phyloP scores from a whole-genome alignment of 64 coral and sea anemone genomes.

The Pocillopora verrucosa region DNA sequence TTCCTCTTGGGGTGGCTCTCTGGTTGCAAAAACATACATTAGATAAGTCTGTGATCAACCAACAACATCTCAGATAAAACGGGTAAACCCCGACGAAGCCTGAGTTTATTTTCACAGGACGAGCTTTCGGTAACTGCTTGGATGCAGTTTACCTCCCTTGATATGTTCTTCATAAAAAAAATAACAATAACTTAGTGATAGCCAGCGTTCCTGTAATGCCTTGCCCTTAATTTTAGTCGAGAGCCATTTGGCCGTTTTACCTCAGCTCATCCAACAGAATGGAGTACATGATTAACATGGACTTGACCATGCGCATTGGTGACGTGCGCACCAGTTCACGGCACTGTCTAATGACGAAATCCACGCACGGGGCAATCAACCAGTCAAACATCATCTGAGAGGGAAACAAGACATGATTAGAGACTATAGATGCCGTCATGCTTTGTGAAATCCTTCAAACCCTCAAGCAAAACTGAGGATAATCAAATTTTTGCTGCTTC shows the following conservation, averaged over 20 bases:
- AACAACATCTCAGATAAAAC: no score
- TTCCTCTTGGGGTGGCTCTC: conserved; percentile 41
- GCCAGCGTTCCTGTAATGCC: neutral
- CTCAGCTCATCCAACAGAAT: conserved; percentile 89
- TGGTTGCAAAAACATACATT: neutral
- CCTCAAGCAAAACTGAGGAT: no score
- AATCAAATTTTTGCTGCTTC: no score
- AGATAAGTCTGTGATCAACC: no score
- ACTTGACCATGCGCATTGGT: conserved; percentile 82
- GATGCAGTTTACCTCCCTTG: no score
- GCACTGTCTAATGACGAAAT: conserved; percentile 83
- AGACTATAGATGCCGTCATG: no score
- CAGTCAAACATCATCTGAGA: conserved; percentile 95
- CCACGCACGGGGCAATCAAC: conserved; percentile 82
- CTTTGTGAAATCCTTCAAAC: no score
- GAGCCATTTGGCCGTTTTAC: conserved; percentile 13
- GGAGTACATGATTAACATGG: conserved; percentile 80
- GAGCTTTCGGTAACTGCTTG: no score
- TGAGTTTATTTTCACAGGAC: no score
- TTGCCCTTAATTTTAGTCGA: neutral
- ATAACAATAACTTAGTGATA: no score
- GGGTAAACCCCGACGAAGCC: no score
- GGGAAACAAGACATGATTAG: neutral
- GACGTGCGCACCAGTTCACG: conserved; percentile 88
- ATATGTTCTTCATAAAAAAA: no score